Conservation (phyloP, 2,113 vertebrate genomes). For the Coreoperca whiteheadi region DNA sequence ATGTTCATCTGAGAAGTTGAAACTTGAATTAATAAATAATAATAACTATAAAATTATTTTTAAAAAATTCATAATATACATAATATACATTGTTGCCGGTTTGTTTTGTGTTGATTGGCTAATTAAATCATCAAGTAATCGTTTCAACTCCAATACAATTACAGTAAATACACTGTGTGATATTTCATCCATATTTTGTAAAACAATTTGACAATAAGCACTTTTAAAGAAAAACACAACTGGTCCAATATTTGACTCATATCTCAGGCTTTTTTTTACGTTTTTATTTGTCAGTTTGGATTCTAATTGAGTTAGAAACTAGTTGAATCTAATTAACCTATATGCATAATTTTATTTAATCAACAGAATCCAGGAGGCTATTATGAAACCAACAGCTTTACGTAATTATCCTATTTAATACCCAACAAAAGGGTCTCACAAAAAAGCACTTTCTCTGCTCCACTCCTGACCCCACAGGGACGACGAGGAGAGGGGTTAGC, state of each 20-base stretch:
- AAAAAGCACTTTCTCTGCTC: neutral
- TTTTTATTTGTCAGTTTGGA: conserved; percentile 24
- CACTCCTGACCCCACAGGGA: neutral
- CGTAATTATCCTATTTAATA: conserved; percentile 49
- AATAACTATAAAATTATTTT: neutral
- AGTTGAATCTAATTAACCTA: conserved; percentile 29
- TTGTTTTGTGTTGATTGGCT: neutral
- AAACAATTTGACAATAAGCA: neutral
- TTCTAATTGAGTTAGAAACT: conserved; percentile 40
- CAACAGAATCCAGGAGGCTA: conserved; percentile 30
- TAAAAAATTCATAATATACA: too few relatives aligned
- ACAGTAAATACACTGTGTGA: neutral
- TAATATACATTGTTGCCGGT: too few relatives aligned
- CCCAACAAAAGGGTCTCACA: conserved; percentile 21
- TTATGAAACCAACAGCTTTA: conserved; percentile 39
- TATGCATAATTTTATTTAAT: conserved; percentile 46
- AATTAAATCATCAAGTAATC: neutral
- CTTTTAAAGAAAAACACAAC: neutral
- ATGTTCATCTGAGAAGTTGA: neutral
- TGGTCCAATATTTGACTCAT: neutral
- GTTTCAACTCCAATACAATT: neutral
- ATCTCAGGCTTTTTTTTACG: neutral
- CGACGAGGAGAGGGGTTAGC: neutral
- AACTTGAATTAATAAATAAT: neutral
- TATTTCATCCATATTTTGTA: neutral